Conservation (phyloP, 2,888 invertebrate genomes). For the Phania funesta region DNA sequence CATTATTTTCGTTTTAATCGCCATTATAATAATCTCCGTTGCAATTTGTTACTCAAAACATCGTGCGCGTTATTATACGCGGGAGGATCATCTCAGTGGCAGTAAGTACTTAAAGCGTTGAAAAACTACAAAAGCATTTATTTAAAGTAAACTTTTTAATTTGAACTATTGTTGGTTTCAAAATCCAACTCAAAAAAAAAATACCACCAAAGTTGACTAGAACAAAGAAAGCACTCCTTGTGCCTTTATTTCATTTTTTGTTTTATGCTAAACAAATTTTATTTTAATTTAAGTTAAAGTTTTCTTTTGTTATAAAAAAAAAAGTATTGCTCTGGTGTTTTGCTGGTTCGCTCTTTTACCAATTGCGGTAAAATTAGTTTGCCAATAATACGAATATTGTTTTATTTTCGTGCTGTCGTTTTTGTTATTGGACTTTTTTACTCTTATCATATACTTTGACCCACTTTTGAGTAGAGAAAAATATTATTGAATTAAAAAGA, state of each 20-base stretch:
- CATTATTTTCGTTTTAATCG: conserved; percentile 79
- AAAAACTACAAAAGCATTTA: conserved; percentile 6
- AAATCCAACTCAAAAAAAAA: neutral
- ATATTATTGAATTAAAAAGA: neutral
- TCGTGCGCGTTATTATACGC: conserved; percentile 89
- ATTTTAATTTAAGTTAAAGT: conserved; percentile 21
- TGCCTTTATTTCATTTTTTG: conserved; percentile 12
- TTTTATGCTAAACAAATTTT: conserved; percentile 16
- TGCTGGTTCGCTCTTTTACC: conserved; percentile 10
- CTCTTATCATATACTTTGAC: conserved; percentile 48
- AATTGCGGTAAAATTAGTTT: conserved; percentile 64
- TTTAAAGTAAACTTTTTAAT: conserved; percentile 48
- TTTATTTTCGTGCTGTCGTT: neutral
- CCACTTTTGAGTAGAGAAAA: conserved; percentile 33
- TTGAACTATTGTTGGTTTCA: conserved; percentile 54
- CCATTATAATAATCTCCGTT: conserved; percentile 78
- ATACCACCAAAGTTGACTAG: neutral
- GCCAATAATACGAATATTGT: conserved; percentile 61
- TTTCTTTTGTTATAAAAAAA: neutral
- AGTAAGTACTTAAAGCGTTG: conserved; percentile 72
- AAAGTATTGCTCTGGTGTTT: conserved; percentile 1
- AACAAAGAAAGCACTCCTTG: neutral
- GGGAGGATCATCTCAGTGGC: conserved; percentile 84
- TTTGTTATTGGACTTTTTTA: conserved; percentile 7
- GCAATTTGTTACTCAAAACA: conserved; percentile 84